Conservation (phyloP, 92 coral and sea anemone genomes). For the Paramuricea clavata region DNA sequence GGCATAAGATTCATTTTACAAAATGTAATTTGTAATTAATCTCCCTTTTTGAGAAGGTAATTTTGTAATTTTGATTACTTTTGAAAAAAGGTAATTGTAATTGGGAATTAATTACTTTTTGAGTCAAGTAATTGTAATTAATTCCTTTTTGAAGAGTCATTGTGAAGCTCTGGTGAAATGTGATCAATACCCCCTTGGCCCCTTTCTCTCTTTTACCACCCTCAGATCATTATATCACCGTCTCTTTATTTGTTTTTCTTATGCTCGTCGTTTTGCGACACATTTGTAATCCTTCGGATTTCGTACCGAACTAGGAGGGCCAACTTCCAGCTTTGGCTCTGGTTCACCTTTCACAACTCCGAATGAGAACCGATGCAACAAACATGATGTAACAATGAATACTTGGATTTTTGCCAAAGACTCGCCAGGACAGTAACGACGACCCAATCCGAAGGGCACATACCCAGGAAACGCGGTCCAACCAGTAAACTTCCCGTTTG, state of each 20-base stretch:
- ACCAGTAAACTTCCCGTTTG: constrained; percentile 54
- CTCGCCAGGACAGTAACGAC: constrained; percentile 61
- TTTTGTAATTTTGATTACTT: too few species aligned
- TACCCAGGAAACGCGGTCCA: background rate
- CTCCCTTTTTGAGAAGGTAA: too few species aligned
- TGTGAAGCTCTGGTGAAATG: too few species aligned
- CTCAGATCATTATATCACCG: too few species aligned
- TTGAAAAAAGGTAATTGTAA: too few species aligned
- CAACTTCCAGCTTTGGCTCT: constrained; percentile 47
- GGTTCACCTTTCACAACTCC: constrained; percentile 59
- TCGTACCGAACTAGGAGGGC: background rate
- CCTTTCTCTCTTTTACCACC: too few species aligned
- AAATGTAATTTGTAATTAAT: too few species aligned
- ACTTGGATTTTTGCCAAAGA: constrained; percentile 58
- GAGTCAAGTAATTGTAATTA: too few species aligned
- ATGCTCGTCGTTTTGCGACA: background rate
- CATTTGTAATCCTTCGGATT: background rate
- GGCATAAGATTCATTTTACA: too few species aligned
- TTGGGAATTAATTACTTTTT: too few species aligned
- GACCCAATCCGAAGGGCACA: constrained; percentile 65
- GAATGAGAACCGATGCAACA: constrained; percentile 65
- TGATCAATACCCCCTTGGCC: too few species aligned
- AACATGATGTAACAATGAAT: constrained; percentile 54
- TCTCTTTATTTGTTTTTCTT: background rate
- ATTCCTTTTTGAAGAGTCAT: too few species aligned